Evolutionary conservation across 2,888 invertebrate species (phyloP), one percentile per base, ranked within the genome.

Genomic region (Sphaerophoria rueppellii): DNA sequence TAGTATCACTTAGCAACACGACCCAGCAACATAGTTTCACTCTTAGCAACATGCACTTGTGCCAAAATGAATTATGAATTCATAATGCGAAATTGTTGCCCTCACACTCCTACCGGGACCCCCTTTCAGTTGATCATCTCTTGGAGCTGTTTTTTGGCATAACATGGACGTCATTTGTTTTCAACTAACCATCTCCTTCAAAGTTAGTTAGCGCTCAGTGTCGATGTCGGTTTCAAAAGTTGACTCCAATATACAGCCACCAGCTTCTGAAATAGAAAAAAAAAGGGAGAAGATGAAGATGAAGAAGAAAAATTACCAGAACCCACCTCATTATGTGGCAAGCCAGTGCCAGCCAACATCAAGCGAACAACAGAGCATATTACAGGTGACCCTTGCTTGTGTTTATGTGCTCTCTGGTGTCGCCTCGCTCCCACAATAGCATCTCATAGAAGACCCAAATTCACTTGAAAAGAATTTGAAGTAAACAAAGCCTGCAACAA

Each of bases 311-410:
- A 79, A 76, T 73, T 76, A 70, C 55, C 81, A 81, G 85, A 81
- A 85, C 80, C 85, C 81, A 85, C 85, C 85, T 85, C 80, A 81
- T 85, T 81, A 85, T 81, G 85, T 81, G 85, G 81, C 73, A 81
- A 85, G 80, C 63, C 35, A 24, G 11, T 48, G 52, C 57, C 48
- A 57, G 9, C 11, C 43, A 9, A 9, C 4, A 43, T 4, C 6
- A 43, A 6, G 9, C 4, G 6, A 50, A 40, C 43, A 35, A 57
- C 70, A 65, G 48, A 70, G 70, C 65, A 50, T 70, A 76, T 85
- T 76, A 81, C 73, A 63, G 70, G 73, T 85, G 85, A 85, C 85
- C 85, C 81, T 65, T 77, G 77, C 24, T 24, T 24, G 24, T 24
- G 24, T 24, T 24, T 24, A 24, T 63, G 37, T 76, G 85, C 76